A percentile compares a stretch with the other conserved stretches of the same genome.
These are phyloP conservation scores for Tanytarsus gracilentus DNA, from an alignment of 2,888 invertebrate genomes.

Conservation along the genomic window DNA sequence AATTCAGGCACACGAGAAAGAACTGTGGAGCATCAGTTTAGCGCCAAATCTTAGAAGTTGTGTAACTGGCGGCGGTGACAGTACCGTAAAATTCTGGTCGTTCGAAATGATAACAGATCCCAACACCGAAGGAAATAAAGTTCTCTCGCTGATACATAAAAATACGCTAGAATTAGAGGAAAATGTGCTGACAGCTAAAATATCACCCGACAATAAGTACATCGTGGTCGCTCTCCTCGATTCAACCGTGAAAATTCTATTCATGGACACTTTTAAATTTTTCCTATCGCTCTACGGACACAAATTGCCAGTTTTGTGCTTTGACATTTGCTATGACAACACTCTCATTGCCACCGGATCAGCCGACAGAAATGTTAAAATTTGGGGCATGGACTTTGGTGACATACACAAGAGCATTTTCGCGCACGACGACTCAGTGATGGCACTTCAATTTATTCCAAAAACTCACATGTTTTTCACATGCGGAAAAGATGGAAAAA, in stretches of 20 bases:
- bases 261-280: slow-evolving; percentile 90
- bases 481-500: slow-evolving; percentile 83
- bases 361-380: slow-evolving; percentile 88
- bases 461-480: slow-evolving; percentile 90
- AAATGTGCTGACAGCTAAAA: slow-evolving; percentile 69
- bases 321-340: slow-evolving; percentile 88
- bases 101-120: slow-evolving; percentile 73
- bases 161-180: slow-evolving; percentile 82
- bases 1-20: slow-evolving; percentile 71
- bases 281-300: slow-evolving; percentile 93
- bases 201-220: slow-evolving; percentile 78
- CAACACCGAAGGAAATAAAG: slow-evolving; percentile 56
- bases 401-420: slow-evolving; percentile 93
- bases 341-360: slow-evolving; percentile 87
- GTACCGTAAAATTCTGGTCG: slow-evolving; percentile 87
- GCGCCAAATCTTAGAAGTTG: slow-evolving; percentile 77
- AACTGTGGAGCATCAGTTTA: slow-evolving; percentile 69
- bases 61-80: slow-evolving; percentile 79
- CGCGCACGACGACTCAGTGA: slow-evolving; percentile 93
- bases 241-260: slow-evolving; percentile 91
- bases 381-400: slow-evolving; percentile 99
- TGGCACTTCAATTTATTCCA: slow-evolving; percentile 78
- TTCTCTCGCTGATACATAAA: slow-evolving; percentile 67
- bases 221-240: slow-evolving; percentile 86
- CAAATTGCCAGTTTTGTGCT: slow-evolving; percentile 82